These are phyloP conservation scores for Dipodomys stephensi DNA, from an alignment of 2,113 vertebrate species.

Conservation along the genomic window DNA sequence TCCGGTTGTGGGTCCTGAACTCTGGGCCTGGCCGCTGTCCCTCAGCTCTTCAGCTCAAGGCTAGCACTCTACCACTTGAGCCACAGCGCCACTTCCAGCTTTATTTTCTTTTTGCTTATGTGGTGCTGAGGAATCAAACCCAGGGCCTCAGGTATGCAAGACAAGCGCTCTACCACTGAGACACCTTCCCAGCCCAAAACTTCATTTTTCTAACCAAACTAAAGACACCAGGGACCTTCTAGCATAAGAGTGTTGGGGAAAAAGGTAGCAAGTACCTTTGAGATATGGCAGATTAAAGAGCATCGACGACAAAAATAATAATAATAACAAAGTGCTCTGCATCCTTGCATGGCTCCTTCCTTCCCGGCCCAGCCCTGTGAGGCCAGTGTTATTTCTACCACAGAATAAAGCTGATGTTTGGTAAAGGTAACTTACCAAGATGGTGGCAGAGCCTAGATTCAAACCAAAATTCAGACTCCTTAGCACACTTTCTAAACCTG, in stretches of 20 bases:
- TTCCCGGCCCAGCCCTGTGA: not conserved
- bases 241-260: not conserved
- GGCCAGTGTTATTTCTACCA: not conserved
- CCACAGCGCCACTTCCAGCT: no score
- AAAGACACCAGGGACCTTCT: not conserved
- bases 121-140: no score
- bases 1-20: no score
- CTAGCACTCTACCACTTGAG: no score
- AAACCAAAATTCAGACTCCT: not conserved
- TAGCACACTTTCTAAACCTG: not conserved
- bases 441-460: not conserved
- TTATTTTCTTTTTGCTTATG: no score
- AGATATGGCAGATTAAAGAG: not conserved
- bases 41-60: no score
- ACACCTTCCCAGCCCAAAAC: not conserved
- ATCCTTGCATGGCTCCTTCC: not conserved
- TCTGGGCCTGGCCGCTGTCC: no score
- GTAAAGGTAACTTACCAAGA: not conserved
- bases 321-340: not conserved
- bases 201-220: not conserved
- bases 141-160: no score
- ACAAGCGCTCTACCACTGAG: no score
- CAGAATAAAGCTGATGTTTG: not conserved
- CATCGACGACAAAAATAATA: no score
- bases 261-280: not conserved